Conservation (phyloP, 1,140 invertebrate species). For the Cecropterus lyciades region DNA sequence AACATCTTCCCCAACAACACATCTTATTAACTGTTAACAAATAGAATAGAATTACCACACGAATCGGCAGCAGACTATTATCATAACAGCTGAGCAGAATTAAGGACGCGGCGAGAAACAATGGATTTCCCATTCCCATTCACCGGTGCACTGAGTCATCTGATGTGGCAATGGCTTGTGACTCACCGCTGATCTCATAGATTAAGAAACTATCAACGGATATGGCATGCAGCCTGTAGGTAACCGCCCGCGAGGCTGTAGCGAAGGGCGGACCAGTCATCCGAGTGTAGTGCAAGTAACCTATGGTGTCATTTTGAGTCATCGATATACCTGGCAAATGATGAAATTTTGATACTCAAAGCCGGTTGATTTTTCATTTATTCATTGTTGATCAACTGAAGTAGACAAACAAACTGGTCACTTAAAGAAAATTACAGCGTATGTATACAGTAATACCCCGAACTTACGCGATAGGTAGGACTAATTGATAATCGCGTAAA, state of each 20-base stretch:
- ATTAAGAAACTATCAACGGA: conserved; percentile 51
- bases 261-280: conserved; percentile 23
- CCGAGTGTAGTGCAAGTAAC: conserved; percentile 1
- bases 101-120: conserved; percentile 68
- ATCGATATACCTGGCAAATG: conserved; percentile 9
- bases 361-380: too few relatives aligned
- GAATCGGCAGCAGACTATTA: conserved; percentile 38
- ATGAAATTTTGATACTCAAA: conserved; percentile 11
- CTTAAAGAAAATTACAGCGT: too few relatives aligned
- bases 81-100: conserved; percentile 60
- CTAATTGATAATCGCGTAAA: too few relatives aligned
- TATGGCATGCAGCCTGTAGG: conserved; percentile 41
- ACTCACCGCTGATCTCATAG: conserved; percentile 62
- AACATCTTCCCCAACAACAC: background rate
- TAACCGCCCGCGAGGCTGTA: conserved; percentile 3
- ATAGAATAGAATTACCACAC: conserved; percentile 2
- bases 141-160: conserved; percentile 68
- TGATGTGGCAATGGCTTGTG: conserved; percentile 48
- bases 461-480: too few relatives aligned
- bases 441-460: too few relatives aligned
- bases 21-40: conserved; percentile 23
- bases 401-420: too few relatives aligned
- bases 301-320: conserved; percentile 34
- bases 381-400: too few relatives aligned
- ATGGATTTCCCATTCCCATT: conserved; percentile 74